phyloP scores from a whole-genome alignment of 2,888 invertebrate species.

The Morpho achilles region DNA sequence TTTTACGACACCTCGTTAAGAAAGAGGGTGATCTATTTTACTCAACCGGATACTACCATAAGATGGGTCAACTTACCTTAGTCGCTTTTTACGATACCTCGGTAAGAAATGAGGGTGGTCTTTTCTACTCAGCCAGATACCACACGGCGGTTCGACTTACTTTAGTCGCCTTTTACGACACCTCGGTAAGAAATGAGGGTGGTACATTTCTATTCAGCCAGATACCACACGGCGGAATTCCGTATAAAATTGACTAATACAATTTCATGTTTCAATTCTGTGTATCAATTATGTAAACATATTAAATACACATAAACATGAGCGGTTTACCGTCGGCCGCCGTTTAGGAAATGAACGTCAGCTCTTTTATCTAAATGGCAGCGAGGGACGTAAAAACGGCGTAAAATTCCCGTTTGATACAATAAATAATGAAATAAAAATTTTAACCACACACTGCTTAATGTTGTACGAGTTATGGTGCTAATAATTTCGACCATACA shows the following conservation, averaged over 20 bases:
- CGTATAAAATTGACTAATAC: not conserved
- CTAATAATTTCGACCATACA: conserved; percentile 14
- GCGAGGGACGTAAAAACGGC: conserved; percentile 62
- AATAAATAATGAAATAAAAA: conserved; percentile 65
- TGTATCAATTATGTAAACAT: conserved; percentile 30
- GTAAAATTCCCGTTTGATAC: conserved; percentile 57
- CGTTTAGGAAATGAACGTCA: conserved; percentile 62
- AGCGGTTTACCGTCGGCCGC: conserved; percentile 35
- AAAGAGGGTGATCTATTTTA: too few species aligned
- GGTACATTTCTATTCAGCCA: too few species aligned
- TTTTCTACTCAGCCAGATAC: too few species aligned
- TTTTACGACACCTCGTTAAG: too few species aligned
- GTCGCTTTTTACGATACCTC: too few species aligned
- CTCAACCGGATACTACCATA: too few species aligned
- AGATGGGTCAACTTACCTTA: too few species aligned
- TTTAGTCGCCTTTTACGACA: too few species aligned
- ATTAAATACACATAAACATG: conserved; percentile 29
- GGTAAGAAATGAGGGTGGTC: too few species aligned
- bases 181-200: too few species aligned
- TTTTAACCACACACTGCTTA: conserved; percentile 35
- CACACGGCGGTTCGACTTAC: too few species aligned
- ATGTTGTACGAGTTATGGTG: conserved; percentile 30
- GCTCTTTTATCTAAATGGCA: conserved; percentile 68
- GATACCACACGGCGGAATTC: not conserved
- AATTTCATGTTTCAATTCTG: not conserved